Conservation (phyloP, 1,140 invertebrate genomes). For the Drosophila willistoni region DNA sequence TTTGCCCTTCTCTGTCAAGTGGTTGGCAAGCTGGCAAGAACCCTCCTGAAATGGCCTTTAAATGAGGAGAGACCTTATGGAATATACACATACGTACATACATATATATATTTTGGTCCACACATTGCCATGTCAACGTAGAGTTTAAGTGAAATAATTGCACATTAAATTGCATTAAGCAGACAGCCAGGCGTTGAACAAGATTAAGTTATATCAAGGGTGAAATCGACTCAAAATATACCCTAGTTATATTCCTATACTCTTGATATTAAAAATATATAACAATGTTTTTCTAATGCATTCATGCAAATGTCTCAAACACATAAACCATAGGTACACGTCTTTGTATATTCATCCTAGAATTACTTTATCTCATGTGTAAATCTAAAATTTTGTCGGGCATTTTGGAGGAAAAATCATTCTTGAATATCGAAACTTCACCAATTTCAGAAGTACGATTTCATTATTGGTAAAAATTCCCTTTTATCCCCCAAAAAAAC, state of each 20-base stretch:
- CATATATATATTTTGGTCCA: conserved; percentile 33
- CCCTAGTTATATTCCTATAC: not conserved
- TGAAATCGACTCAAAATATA: not conserved
- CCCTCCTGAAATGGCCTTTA: conserved; percentile 32
- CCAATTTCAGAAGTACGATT: too few relatives aligned
- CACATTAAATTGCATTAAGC: conserved; percentile 57
- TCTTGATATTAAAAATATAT: too few relatives aligned
- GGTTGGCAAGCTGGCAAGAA: conserved; percentile 54
- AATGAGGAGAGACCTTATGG: conserved; percentile 38
- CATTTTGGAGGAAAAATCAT: too few relatives aligned
- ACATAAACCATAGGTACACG: too few relatives aligned
- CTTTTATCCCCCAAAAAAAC: too few relatives aligned
- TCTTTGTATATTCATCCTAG: too few relatives aligned
- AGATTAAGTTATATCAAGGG: conserved; percentile 15
- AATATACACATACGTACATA: conserved; percentile 10
- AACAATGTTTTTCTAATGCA: too few relatives aligned
- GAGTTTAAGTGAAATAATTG: conserved; percentile 62
- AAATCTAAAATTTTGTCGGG: too few relatives aligned
- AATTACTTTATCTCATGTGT: too few relatives aligned
- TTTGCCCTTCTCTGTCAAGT: conserved; percentile 47
- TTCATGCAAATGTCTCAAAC: too few relatives aligned
- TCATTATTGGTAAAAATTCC: too few relatives aligned
- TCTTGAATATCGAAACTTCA: too few relatives aligned
- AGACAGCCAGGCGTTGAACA: conserved; percentile 26
- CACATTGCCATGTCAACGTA: conserved; percentile 59